A percentile compares a stretch with the other conserved stretches of the same genome.
These are phyloP conservation scores for Micoletzkya japonica DNA, from an alignment of 2,888 invertebrate species.

Conservation along the genomic window DNA sequence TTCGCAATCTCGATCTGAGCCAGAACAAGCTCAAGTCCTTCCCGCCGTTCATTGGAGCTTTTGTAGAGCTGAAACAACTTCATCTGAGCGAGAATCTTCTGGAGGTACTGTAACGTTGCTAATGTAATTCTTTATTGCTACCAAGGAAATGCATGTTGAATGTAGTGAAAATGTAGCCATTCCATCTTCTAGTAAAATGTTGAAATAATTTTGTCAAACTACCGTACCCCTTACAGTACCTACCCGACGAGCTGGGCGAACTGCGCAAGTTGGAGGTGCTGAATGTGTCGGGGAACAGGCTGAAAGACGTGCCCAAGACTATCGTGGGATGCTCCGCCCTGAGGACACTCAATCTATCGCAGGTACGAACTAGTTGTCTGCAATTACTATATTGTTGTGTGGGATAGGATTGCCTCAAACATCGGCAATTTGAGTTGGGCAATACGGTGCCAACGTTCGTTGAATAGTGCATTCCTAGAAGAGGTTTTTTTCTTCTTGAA, in stretches of 20 bases:
- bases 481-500: not conserved
- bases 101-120: not conserved
- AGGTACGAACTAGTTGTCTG: constrained; percentile 14
- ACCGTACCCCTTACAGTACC: constrained; percentile 30
- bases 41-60: constrained; percentile 68
- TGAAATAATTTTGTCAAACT: not conserved
- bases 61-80: constrained; percentile 68
- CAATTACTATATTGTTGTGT: too few relatives aligned
- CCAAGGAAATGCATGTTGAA: too few relatives aligned
- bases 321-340: constrained; percentile 64
- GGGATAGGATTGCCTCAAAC: not conserved
- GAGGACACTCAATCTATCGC: constrained; percentile 70
- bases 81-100: constrained; percentile 69
- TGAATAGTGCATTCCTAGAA: too few relatives aligned
- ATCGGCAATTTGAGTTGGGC: too few relatives aligned
- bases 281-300: constrained; percentile 65
- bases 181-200: too few relatives aligned
- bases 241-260: constrained; percentile 68
- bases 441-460: too few relatives aligned
- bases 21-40: constrained; percentile 76
- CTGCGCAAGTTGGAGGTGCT: constrained; percentile 69
- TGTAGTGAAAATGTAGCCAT: too few relatives aligned
- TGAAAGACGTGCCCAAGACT: constrained; percentile 66
- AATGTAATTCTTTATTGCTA: not conserved
- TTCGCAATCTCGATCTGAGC: constrained; percentile 88